These are phyloP conservation scores for Oceanodroma tethys DNA, from an alignment of 2,113 vertebrate species.

Conservation along the genomic window DNA sequence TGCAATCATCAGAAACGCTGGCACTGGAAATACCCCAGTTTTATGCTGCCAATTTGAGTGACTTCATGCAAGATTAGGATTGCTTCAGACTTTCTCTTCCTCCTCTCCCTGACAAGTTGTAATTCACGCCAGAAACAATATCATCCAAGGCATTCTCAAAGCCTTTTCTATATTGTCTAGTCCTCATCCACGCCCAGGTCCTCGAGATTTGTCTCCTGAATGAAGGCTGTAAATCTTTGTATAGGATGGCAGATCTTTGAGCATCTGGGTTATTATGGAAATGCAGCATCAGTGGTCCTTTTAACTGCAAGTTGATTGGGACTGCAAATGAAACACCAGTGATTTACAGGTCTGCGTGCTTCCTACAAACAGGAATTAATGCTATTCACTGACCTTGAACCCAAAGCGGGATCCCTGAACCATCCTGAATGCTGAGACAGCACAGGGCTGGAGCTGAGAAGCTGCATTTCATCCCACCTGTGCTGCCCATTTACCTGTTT, in stretches of 20 bases:
- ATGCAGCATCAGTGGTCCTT: not conserved
- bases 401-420: not conserved
- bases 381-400: not conserved
- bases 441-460: not conserved
- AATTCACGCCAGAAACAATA: slow-evolving; percentile 10
- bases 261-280: not conserved
- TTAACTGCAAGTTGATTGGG: not conserved
- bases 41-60: not conserved
- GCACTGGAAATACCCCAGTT: not conserved
- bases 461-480: not conserved
- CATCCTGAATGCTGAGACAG: not conserved
- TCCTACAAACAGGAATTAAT: not conserved
- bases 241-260: not conserved
- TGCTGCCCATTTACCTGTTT: not conserved
- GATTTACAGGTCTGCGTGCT: not conserved
- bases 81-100: not conserved
- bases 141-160: not conserved
- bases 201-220: not conserved
- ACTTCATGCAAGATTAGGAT: not conserved
- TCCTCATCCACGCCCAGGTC: not conserved
- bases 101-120: not conserved
- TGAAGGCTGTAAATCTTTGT: slow-evolving; percentile 9
- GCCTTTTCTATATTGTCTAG: not conserved
- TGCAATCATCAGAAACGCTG: not conserved
- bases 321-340: not conserved